phyloP scores from a whole-genome alignment of 2,797 vertebrate species.

The Enteromius anoplus region DNA sequence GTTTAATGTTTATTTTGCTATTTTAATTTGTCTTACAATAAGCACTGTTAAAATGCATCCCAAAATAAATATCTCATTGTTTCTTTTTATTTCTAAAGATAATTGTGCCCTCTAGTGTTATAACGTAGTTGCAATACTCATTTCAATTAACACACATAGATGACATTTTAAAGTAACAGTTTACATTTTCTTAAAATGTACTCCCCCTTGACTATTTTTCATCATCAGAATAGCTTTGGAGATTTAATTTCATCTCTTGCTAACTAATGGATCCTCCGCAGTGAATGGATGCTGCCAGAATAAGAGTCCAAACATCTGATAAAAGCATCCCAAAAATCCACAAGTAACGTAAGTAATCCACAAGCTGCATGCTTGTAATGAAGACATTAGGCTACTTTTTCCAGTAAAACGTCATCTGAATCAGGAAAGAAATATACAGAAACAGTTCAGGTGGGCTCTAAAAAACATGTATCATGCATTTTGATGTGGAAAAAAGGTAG shows the following conservation, averaged over 20 bases:
- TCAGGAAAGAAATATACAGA: not conserved
- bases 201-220: not conserved
- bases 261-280: not conserved
- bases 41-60: not conserved
- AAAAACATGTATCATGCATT: not conserved
- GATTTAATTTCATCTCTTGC: not conserved
- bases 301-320: not conserved
- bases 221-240: not conserved
- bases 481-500: not conserved
- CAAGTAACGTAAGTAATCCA: not conserved
- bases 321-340: not conserved
- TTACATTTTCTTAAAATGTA: not conserved
- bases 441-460: not conserved
- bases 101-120: constrained; percentile 35
- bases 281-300: not conserved
- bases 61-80: not conserved
- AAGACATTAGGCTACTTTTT: not conserved
- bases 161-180: not conserved
- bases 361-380: not conserved
- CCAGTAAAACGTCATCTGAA: not conserved
- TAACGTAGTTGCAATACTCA: not conserved
- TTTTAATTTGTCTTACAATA: not conserved
- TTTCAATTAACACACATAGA: not conserved
- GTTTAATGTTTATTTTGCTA: not conserved
- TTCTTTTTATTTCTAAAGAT: not conserved